Base-by-base conservation (phyloP, 2,888 invertebrate genomes). In the Julus scandinavius region DNA sequence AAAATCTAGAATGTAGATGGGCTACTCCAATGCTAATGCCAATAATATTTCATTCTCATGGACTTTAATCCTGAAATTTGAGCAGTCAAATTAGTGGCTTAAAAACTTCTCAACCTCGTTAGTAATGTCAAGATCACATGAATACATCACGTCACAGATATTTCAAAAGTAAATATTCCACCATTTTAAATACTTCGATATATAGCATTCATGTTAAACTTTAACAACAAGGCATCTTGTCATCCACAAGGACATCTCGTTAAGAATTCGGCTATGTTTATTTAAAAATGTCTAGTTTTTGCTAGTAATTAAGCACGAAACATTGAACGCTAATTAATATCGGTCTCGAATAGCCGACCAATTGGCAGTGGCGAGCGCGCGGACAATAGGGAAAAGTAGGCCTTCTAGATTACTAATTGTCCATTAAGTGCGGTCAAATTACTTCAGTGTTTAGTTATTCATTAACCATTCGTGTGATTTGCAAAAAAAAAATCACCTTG, bases 361-460 rank as follows among this genome's bases (percentile, higher is more conserved):
- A 72, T 72, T 72, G 72, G 72, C 72, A 72, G 72, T 72, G 41
- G 41, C 41, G 41, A 45, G n/a, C n/a, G n/a, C n/a, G 41, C 41
- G 41, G 41, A 45, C 41, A 45, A 45, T 45, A 7, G 72, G 72
- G 20, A 72, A 72, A 72, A 29, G 72, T n/a, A 72, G 72, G 20
- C 72, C 72, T 72, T 72, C 72, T 72, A 72, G 72, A 72, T 72
- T 72, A 72, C 72, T 72, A 72, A 72, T 72, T 72, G 72, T 72
- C 29, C 20, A 72, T 72, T 72, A 72, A 72, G 29, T 29, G 72
- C 72, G 72, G 72, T 72, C 72, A 72, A 29, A 72, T 72, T 72
- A 72, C 72, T 20, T 4, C 72, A 29, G 29, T 20, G 29, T 58
- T 58, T 58, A 58, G 17, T 15, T 54, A 54, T 58, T 58, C 58